Percentiles rank a stretch among this genome's conserved stretches.
These are phyloP conservation scores for Diglossa cyanea DNA, from an alignment of 2,797 vertebrate species.

Conservation along the genomic window DNA sequence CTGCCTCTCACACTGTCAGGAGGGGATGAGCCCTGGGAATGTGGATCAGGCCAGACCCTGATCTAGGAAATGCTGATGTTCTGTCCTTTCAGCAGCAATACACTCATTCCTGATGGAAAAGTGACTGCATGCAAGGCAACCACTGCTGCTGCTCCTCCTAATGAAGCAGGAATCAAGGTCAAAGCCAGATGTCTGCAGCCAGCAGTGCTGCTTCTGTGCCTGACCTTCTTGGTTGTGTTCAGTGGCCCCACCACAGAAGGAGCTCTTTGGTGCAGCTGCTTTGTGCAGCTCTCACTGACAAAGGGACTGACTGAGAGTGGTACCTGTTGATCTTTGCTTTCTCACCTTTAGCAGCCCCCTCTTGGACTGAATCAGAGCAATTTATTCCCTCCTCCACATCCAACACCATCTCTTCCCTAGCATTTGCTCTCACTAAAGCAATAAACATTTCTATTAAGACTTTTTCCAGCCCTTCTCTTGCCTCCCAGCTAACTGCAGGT, in stretches of 20 bases:
- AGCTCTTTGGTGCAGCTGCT: neutral
- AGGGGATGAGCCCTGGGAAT: neutral
- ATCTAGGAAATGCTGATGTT: neutral
- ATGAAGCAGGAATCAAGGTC: neutral
- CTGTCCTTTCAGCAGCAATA: neutral
- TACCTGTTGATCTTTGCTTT: constrained; percentile 7
- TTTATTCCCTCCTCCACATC: neutral
- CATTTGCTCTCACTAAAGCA: neutral
- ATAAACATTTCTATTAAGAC: neutral
- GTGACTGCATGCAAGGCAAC: neutral
- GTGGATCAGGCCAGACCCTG: neutral
- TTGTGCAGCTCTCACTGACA: neutral
- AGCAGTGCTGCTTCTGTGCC: neutral
- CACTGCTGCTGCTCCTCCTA: neutral
- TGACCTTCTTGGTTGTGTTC: neutral
- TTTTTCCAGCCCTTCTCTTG: neutral
- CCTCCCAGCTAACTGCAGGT: neutral
- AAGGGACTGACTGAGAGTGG: neutral
- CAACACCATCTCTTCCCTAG: neutral
- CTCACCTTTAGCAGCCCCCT: neutral
- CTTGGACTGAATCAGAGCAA: neutral
- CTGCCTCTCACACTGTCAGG: neutral
- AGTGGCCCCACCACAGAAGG: neutral
- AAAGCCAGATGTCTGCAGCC: neutral
- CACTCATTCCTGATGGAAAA: rapidly evolving